A percentile compares a stretch with the other conserved stretches of the same genome.
Evolutionary conservation across 1,140 invertebrate species (phyloP).

Genomic region (Aphidius ervi): DNA sequence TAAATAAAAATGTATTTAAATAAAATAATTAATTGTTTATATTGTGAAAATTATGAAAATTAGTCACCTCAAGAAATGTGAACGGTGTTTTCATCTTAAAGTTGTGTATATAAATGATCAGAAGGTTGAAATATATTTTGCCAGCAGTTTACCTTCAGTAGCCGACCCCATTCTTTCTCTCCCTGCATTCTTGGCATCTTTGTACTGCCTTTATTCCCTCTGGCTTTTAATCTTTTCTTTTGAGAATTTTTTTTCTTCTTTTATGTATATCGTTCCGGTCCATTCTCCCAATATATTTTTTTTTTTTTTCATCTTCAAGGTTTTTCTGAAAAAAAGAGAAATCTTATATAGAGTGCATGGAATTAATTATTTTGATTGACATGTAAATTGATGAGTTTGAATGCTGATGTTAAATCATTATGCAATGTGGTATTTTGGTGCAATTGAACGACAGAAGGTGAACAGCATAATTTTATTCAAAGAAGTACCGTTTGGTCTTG

Average conservation of each 20-base stretch:
- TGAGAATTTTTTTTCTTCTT: slow-evolving; percentile 6
- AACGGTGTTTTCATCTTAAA: slow-evolving; percentile 30
- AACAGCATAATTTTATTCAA: slow-evolving; percentile 32
- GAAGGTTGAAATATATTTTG: slow-evolving; percentile 18
- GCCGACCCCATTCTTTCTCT: slow-evolving; percentile 44
- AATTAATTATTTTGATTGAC: too few relatives aligned
- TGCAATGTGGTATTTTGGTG: background rate
- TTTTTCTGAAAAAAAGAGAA: too few relatives aligned
- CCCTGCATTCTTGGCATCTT: slow-evolving; percentile 38
- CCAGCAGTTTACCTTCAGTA: slow-evolving; percentile 49
- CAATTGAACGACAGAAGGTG: background rate
- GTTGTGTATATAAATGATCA: slow-evolving; percentile 20
- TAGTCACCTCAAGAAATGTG: slow-evolving; percentile 40
- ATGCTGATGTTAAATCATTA: background rate
- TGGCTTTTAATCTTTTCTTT: slow-evolving; percentile 14
- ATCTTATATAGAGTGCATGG: too few relatives aligned
- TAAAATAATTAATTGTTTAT: too few relatives aligned
- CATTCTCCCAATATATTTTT: background rate
- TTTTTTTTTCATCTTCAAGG: background rate
- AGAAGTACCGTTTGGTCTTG: slow-evolving; percentile 34
- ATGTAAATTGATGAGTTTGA: too few relatives aligned
- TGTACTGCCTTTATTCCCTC: slow-evolving; percentile 27
- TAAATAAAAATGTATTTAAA: too few relatives aligned
- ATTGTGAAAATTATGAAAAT: slow-evolving; percentile 23
- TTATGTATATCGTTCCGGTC: slow-evolving; percentile 1